phyloP scores from a whole-genome alignment of 2,888 invertebrate species.

The Baronia brevicornis region DNA sequence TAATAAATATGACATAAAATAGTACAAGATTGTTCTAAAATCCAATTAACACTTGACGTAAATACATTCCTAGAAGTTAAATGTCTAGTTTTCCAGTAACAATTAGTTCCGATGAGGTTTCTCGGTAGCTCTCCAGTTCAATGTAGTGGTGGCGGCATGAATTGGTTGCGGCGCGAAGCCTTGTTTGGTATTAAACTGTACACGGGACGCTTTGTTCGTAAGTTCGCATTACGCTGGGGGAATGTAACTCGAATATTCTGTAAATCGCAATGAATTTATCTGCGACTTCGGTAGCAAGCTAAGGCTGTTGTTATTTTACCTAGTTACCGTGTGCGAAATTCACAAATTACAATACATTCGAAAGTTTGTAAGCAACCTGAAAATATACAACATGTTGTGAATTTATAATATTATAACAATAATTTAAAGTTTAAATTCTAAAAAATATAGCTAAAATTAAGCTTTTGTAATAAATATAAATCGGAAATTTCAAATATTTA shows the following conservation, averaged over 20 bases:
- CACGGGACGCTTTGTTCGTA: conserved; percentile 44
- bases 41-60: conserved; percentile 17
- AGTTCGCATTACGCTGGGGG: conserved; percentile 39
- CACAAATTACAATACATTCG: conserved; percentile 7
- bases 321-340: conserved; percentile 1
- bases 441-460: too few relatives aligned
- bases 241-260: conserved; percentile 41
- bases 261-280: conserved; percentile 32
- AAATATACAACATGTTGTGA: too few relatives aligned
- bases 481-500: too few relatives aligned
- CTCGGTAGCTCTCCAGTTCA: conserved; percentile 16
- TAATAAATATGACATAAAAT: neutral
- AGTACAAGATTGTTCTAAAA: conserved; percentile 8
- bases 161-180: conserved; percentile 24
- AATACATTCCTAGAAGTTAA: conserved; percentile 18
- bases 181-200: conserved; percentile 28
- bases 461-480: too few relatives aligned
- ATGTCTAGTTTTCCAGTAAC: conserved; percentile 16
- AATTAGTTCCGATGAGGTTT: conserved; percentile 19
- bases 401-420: too few relatives aligned
- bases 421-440: too few relatives aligned
- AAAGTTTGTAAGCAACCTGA: too few relatives aligned
- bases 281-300: conserved; percentile 19
- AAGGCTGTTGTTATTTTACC: conserved; percentile 8
- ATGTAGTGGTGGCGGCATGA: conserved; percentile 19